A percentile compares a stretch with the other conserved stretches of the same genome.
phyloP scores from a whole-genome alignment of 1,140 invertebrate genomes.

The Acromyrmex heyeri region DNA sequence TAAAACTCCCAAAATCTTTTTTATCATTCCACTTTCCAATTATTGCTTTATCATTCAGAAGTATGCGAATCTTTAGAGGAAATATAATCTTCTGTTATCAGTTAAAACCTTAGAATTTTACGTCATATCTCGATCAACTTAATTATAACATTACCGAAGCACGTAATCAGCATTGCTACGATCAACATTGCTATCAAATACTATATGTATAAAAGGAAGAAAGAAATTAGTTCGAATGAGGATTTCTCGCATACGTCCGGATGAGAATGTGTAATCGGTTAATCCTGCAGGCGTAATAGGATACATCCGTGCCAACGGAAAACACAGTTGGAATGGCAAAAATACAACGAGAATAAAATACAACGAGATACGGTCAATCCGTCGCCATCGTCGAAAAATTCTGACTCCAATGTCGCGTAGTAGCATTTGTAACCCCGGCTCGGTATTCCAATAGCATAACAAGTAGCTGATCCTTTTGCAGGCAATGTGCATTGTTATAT shows the following conservation, averaged over 20 bases:
- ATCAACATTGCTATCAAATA: not conserved
- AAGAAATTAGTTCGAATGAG: not conserved
- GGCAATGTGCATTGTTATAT: conserved; percentile 48
- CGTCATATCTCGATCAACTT: not conserved
- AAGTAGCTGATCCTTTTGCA: conserved; percentile 35
- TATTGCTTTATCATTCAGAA: not conserved
- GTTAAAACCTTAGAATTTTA: not conserved
- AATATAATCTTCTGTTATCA: conserved; percentile 15
- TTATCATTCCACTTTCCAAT: not conserved
- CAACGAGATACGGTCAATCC: conserved; percentile 29
- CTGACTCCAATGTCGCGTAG: conserved; percentile 17
- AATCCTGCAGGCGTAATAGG: conserved; percentile 24
- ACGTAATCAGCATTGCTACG: not conserved
- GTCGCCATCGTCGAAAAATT: conserved; percentile 64
- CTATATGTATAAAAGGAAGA: not conserved
- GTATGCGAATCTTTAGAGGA: not conserved
- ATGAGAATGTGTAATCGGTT: conserved; percentile 33
- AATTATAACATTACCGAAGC: not conserved
- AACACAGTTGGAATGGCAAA: conserved; percentile 54
- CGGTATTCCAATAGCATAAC: conserved; percentile 64
- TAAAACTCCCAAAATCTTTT: not conserved
- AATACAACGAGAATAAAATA: conserved; percentile 41
- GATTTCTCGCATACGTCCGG: not conserved
- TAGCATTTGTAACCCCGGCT: conserved; percentile 59
- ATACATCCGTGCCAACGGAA: not conserved